Base-by-base conservation (phyloP, 2,888 invertebrate species). In the Chrysina gloriosa region DNA sequence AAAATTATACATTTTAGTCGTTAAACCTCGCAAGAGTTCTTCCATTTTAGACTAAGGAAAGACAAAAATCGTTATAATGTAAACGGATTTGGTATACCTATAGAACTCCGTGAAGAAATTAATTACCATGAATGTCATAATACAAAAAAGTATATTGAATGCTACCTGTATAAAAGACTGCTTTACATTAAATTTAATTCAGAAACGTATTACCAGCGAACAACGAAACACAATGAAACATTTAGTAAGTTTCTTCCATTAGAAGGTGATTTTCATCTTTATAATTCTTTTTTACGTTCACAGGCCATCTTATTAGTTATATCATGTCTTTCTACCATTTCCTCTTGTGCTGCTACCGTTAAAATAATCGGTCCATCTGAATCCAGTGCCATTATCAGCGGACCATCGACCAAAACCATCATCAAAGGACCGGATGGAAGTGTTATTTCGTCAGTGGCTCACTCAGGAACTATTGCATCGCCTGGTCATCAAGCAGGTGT, bases 401-500 rank as follows among this genome's bases (percentile, higher is more conserved):
- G 63, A 3, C 63, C 63, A 29, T 9, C 31, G 2, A 48, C 48
- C 11, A 48, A 48, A 29, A 36, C 63, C 1, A 16, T 61, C 2
- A 50, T 63, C n/a, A 50, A 47, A 48, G 63, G 63, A 47, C 63
- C 63, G 7, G 63, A 63, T 48, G 63, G 63, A 19, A 63, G 48
- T 34, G 63, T 63, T 19, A 63, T 63, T 23, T 34, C 31, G 5
- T 25, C 63, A 1, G n/a, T 27, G 2, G 48, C 48, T 29, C 19
- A 48, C n/a, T 6, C 63, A 11, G 19, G 5, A 45, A 19, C 48
- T 64, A 34, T 64, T 14, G 48, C 23, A 3, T 31, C 31, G n/a
- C 19, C 47, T 14, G 64, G 48, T 29, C 50, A 64, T 50, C 31
- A 47, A n/a, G 64, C 48, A 48, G 48, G 48, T 47, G 42, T 64